Evolutionary conservation across 2,888 invertebrate genomes (phyloP), one percentile per base, ranked within the genome.

Genomic region (Himalopsyche japonica): DNA sequence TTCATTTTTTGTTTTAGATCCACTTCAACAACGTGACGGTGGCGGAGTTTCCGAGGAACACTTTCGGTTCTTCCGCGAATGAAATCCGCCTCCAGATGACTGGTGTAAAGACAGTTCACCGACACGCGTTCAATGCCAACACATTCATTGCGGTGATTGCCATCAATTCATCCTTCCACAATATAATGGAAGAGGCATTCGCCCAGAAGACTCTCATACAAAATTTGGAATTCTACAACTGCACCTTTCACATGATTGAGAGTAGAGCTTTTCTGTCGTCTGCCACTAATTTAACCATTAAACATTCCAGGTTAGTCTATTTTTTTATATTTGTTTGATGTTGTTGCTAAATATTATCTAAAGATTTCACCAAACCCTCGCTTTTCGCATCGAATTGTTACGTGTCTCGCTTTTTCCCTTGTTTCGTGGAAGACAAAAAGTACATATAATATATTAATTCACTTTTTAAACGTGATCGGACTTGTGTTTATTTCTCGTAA

Each of bases 101-200:
- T 78, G 90, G 91, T 87, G 93, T 95, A 18, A 91, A 92, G 49
- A 91, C 91, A 12, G 93, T 96, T 76, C 91, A 92, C 27, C 90
- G 92, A 49, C 93, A 94, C 79, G 95, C 96, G 0, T 96, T 96
- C 88, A 93, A 93, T 81, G 94, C 95, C 1, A 93, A 94, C 88
- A 93, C 93, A 70, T 94, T 95, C 88, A 93, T 93, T 87, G 91
- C 93, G 79, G 93, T 96, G 10, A 90, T 91, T 87, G 93, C 95
- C 24, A 91, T 93, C 85, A 94, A 95, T 89, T 93, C 94, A 76
- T 92, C 93, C 12, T 92, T 96, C 84, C 90, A 92, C 81, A 90
- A 91, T 43, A 93, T 96, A 76, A 93, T 94, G 88, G 90, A 91
- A n/a, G 93, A 93, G 78, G 94, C 95, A 0, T 94, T 95, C 88